These are phyloP conservation scores for Anneissia japonica DNA, from an alignment of 35 echinoderm and acorn worm species.

Conservation along the genomic window DNA sequence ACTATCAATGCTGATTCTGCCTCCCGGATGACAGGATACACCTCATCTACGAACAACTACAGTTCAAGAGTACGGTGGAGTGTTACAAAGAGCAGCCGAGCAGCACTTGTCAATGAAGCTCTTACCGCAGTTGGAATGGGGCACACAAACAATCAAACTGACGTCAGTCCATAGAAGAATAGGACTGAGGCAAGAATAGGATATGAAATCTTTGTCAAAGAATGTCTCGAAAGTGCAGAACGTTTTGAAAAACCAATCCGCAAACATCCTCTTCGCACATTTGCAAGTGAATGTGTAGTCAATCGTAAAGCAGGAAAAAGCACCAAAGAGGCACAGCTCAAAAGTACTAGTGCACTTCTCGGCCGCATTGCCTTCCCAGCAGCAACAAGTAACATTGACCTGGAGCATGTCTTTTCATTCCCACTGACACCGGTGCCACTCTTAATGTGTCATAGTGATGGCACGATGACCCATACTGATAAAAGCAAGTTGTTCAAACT, in stretches of 20 bases:
- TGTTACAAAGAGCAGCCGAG: not conserved
- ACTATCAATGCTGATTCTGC: not conserved
- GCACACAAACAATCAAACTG: too few relatives aligned
- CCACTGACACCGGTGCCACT: not conserved
- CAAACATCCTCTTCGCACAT: not conserved
- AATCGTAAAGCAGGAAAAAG: too few relatives aligned
- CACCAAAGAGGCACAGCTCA: not conserved
- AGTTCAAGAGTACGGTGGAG: not conserved
- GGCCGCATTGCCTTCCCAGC: not conserved
- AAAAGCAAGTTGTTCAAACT: too few relatives aligned
- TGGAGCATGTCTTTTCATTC: not conserved
- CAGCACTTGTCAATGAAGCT: not conserved
- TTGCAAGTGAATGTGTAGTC: not conserved
- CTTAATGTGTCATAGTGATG: too few relatives aligned
- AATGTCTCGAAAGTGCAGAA: too few relatives aligned
- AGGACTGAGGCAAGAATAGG: too few relatives aligned
- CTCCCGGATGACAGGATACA: not conserved
- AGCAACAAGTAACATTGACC: not conserved
- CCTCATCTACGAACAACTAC: not conserved
- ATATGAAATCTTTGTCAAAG: too few relatives aligned
- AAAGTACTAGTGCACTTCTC: too few relatives aligned
- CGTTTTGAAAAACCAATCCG: too few relatives aligned
- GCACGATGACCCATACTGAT: too few relatives aligned
- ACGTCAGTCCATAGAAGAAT: too few relatives aligned
- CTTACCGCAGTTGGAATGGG: too few relatives aligned